phyloP scores from a whole-genome alignment of 2,113 vertebrate species.

The Penelope pileata region DNA sequence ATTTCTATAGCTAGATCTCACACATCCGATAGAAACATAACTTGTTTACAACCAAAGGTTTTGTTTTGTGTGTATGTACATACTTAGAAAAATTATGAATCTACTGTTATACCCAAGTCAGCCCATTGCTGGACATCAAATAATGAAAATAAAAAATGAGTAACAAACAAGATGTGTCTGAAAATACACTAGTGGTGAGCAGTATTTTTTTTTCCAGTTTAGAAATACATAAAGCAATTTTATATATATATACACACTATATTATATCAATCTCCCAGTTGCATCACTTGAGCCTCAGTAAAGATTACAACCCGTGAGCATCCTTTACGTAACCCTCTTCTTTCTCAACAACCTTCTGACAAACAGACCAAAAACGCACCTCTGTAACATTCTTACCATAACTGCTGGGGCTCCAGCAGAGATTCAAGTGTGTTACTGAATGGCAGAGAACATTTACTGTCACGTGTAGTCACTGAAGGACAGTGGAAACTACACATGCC shows the following conservation, averaged over 20 bases:
- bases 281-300: not conserved
- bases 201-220: not conserved
- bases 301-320: not conserved
- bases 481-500: not conserved
- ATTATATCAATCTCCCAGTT: not conserved
- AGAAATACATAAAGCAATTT: too few relatives aligned
- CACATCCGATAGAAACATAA: not conserved
- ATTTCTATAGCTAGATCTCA: not conserved
- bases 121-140: not conserved
- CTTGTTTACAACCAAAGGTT: not conserved
- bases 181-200: not conserved
- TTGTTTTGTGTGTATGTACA: not conserved
- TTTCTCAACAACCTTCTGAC: not conserved
- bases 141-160: not conserved
- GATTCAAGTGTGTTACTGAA: not conserved
- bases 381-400: not conserved
- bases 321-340: not conserved
- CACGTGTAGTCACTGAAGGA: not conserved
- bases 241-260: too few relatives aligned
- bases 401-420: not conserved
- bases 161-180: not conserved
- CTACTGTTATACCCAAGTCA: not conserved
- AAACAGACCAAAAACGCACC: not conserved
- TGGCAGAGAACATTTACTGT: not conserved
- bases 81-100: not conserved